Evolutionary conservation across 2,888 invertebrate genomes (phyloP), one percentile per base, ranked within the genome.

Genomic region (Oxyteleia sp.): DNA sequence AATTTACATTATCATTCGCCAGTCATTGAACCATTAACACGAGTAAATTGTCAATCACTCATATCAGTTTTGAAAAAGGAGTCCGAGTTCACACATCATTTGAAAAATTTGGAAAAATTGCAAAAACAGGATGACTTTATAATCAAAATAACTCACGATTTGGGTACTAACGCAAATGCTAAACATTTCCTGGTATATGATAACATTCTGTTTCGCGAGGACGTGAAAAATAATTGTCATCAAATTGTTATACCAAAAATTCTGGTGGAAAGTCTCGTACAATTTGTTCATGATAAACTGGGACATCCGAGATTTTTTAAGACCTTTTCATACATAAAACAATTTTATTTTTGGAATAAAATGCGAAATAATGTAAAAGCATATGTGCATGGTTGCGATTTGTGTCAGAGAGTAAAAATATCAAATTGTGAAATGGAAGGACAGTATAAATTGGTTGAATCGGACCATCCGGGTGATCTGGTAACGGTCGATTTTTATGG

Each of bases 361-460:
- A 18, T 51, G 38, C 18, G 57, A 15, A 7, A 26, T 13, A 8
- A 53, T 5, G 15, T 53, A 2, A 53, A 53, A 32, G 3, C 4
- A 3, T 53, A n/a, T 15, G 10, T 53, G 3, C 11, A 4, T 0
- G 4, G 7, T 10, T 72, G 72, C 16, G 72, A 72, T 18, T 4
- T 72, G 3, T 72, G 51, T 61, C 61, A 59, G 15, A 29, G 72
- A 10, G 38, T 49, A 0, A 61, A 72, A 41, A 13, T n/a, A n/a
- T n/a, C n/a, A n/a, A n/a, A n/a, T n/a, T n/a, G n/a, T n/a, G n/a
- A n/a, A n/a, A n/a, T n/a, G n/a, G n/a, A n/a, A n/a, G n/a, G n/a
- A n/a, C n/a, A n/a, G n/a, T n/a, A n/a, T n/a, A n/a, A n/a, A n/a
- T n/a, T n/a, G n/a, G n/a, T n/a, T n/a, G n/a, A n/a, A n/a, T n/a